Percentiles rank a stretch among this genome's conserved stretches.
phyloP scores from a whole-genome alignment of 2,888 invertebrate genomes.

The Neoitamus cyanurus region DNA sequence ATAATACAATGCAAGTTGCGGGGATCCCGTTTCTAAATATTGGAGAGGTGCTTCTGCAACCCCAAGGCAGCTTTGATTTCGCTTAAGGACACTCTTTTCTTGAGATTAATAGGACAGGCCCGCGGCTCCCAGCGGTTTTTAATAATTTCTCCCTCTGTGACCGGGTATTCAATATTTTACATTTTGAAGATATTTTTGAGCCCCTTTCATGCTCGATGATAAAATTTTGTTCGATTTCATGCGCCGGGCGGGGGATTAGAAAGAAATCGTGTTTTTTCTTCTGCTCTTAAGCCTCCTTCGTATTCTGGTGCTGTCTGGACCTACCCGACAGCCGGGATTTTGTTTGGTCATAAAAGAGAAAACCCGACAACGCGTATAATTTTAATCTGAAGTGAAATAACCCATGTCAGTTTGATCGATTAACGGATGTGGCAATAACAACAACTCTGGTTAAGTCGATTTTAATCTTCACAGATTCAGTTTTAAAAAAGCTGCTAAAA shows the following conservation, averaged over 20 bases:
- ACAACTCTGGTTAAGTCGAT: not conserved
- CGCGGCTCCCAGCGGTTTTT: not conserved
- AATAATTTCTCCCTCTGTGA: conserved; percentile 7
- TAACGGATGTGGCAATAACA: not conserved
- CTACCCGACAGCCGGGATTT: not conserved
- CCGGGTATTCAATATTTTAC: conserved; percentile 7
- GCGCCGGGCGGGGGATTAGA: not conserved
- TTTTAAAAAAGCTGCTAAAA: too few relatives aligned
- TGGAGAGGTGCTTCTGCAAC: conserved; percentile 23
- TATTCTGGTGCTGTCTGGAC: not conserved
- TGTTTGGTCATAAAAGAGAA: too few relatives aligned
- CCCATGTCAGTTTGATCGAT: not conserved
- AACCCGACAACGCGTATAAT: not conserved
- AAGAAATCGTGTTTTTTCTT: not conserved
- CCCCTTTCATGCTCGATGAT: not conserved
- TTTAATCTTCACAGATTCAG: not conserved
- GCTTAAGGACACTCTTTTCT: not conserved
- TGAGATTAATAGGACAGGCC: conserved; percentile 6
- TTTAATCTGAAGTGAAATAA: not conserved
- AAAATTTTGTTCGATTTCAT: not conserved
- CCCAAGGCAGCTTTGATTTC: conserved; percentile 23
- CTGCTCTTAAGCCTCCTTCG: not conserved
- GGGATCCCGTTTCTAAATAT: not conserved
- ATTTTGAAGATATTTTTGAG: conserved; percentile 8
- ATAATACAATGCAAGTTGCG: not conserved